These are phyloP conservation scores for Hetaerina americana DNA, from an alignment of 1,140 invertebrate genomes.

Conservation along the genomic window DNA sequence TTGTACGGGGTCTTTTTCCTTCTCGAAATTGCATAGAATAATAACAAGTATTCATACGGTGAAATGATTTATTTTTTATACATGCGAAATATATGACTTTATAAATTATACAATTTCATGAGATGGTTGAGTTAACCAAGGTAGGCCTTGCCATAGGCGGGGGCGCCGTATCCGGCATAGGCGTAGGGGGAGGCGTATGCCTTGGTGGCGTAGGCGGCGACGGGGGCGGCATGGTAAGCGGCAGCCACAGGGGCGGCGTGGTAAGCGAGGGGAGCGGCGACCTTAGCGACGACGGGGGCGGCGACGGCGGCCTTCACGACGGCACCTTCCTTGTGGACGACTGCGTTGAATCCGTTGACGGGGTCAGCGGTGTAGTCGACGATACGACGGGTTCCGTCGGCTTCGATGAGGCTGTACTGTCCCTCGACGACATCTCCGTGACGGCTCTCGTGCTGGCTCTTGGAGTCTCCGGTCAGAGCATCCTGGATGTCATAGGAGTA, in stretches of 20 bases:
- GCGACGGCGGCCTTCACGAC: constrained; percentile 22
- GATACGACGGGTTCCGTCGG: constrained; percentile 33
- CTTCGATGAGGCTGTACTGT: constrained; percentile 46
- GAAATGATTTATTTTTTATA: background rate
- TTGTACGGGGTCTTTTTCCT: no score
- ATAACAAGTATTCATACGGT: no score
- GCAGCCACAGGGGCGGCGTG: constrained; percentile 20
- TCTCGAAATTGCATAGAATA: no score
- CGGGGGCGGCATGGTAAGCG: constrained; percentile 27
- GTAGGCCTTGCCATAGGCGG: constrained; percentile 16
- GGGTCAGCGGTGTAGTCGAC: constrained; percentile 17
- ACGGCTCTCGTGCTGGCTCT: constrained; percentile 51
- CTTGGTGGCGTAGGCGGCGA: constrained; percentile 40
- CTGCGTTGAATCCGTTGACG: constrained; percentile 42
- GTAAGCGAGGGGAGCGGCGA: background rate
- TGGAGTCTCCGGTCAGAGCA: constrained; percentile 45
- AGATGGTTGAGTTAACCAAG: constrained; percentile 8
- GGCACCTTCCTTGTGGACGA: constrained; percentile 28
- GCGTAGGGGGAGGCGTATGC: constrained; percentile 28
- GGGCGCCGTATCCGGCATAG: constrained; percentile 18
- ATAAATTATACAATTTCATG: background rate
- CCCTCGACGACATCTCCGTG: constrained; percentile 53
- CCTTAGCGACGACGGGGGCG: constrained; percentile 14
- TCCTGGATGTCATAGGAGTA: constrained; percentile 13
- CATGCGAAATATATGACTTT: background rate